These are phyloP conservation scores for Trachelipus rathkii DNA, from an alignment of 1,140 invertebrate genomes.

Conservation along the genomic window DNA sequence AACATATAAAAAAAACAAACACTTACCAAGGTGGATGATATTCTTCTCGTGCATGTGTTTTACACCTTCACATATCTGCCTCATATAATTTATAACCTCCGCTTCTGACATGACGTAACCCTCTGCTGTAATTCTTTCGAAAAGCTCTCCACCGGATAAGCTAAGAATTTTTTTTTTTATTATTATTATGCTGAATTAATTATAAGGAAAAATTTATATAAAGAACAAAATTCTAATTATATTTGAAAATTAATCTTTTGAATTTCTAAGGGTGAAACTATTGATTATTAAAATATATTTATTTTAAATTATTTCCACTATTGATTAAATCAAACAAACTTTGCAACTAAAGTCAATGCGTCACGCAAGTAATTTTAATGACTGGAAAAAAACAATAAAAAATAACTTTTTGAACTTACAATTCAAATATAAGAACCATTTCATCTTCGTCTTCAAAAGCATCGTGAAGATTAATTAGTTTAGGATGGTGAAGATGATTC, in stretches of 20 bases:
- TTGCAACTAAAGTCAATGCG: too few relatives aligned
- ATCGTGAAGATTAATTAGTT: conserved; percentile 95
- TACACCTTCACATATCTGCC: conserved; percentile 96
- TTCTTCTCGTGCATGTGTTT: conserved; percentile 99
- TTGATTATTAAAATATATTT: neutral
- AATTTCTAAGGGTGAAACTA: neutral
- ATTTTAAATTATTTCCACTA: too few relatives aligned
- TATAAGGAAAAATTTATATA: neutral
- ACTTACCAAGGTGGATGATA: conserved; percentile 88
- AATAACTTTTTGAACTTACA: conserved; percentile 63
- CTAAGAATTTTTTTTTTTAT: conserved; percentile 53
- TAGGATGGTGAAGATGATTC: conserved; percentile 96
- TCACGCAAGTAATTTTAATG: too few relatives aligned
- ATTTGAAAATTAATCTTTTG: neutral
- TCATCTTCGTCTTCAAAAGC: conserved; percentile 99
- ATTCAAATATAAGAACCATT: conserved; percentile 98
- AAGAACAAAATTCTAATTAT: neutral
- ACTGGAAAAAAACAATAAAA: too few relatives aligned
- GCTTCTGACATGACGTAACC: conserved; percentile 97
- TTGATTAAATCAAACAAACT: too few relatives aligned
- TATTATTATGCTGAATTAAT: neutral
- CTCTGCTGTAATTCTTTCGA: conserved; percentile 95
- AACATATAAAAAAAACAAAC: conserved; percentile 25
- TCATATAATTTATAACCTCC: conserved; percentile 99
- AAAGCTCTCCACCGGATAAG: conserved; percentile 95